Evolutionary conservation across 2,113 vertebrate genomes (phyloP), one percentile per base, ranked within the genome.

Genomic region (Neogobius melanostomus): DNA sequence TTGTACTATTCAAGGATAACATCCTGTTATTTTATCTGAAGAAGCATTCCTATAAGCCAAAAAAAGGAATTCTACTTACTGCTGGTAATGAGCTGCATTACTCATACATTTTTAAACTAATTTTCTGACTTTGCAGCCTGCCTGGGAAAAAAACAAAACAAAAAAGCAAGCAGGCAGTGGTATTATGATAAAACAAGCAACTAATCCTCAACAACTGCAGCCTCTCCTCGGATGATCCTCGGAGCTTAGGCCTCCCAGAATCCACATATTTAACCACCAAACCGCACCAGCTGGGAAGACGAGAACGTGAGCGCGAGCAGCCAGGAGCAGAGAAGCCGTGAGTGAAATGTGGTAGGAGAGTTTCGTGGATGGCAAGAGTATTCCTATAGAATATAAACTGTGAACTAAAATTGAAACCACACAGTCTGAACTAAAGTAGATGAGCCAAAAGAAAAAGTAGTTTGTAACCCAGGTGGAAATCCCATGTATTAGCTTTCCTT

Each of bases 181-280:
- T 70, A 67, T 82, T 72, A 76, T 83, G 69, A 83, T 82, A 85
- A 83, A 87, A 86, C 78, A 87, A 87, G 77, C 82, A 83, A 74
- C 81, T 88, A 85, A 89, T 88, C 85, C 82, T 75, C 69, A 88
- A 82, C 84, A 82, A 87, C 85, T 85, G 78, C 82, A 89, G 83
- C 68, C 76, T 79, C 81, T 88, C 83, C 71, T 74, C 72, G 66
- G 59, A 66, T 83, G 82, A 87, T 84, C 87, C 81, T 79, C 62
- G 54, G 8, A 69, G 76, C 77, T 84, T 84, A 84, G 79, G 63
- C 72, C 75, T 63, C 71, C 63, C 79, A 84, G 72, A 71, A 64
- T 45, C 47, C 60, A 82, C 81, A 89, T 90, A 88, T 89, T 89
- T 84, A 89, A 82, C 66, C 79, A 82, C 73, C 76, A 87, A 77